Evolutionary conservation across 2,797 vertebrate genomes (phyloP), one percentile per base, ranked within the genome.

Genomic region (Synanceia verrucosa): DNA sequence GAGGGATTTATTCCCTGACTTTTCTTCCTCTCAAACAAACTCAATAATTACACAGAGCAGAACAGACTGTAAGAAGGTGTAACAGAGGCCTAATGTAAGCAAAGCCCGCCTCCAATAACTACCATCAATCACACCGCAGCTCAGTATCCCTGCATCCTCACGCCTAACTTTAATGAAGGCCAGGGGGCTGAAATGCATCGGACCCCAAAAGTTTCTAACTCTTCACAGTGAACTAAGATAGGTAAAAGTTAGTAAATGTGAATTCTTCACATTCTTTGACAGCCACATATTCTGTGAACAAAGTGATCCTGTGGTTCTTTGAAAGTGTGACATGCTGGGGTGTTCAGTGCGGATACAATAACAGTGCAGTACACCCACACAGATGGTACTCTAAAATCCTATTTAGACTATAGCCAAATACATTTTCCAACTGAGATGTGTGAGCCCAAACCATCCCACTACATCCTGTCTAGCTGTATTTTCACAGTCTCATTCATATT

Each of bases 361-460:
- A 78, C 60, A 77, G 70, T 48, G 47, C 71, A 57, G 57, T 34
- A 62, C 82, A 65, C 71, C 78, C 70, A 82, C 84, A 73, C 59
- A 70, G 73, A 70, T 61, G 70, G 63, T 67, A 68, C 71, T 82
- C 68, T 50, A 74, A 76, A 62, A 82, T 78, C 60, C 71, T 78
- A 62, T 84, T 84, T 60, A 73, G 59, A 81, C 58, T 34, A 76
- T 53, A 72, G 79, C 65, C 63, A 84, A 73, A 81, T 64, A 75
- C 37, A 61, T 65, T 73, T 82, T 65, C 39, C 44, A 57, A 23
- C 56, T 9, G n/a, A 59, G 62, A 72, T 70, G 43, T 16, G 31
- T 9, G 28, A 61, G 66, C 57, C 43, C 16, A 73, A 80, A 52
- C 34, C 36, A 62, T 63, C 46, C 53, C 46, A 53, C 53, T 64